phyloP scores from a whole-genome alignment of 2,113 vertebrate genomes.

The Gavia stellata region DNA sequence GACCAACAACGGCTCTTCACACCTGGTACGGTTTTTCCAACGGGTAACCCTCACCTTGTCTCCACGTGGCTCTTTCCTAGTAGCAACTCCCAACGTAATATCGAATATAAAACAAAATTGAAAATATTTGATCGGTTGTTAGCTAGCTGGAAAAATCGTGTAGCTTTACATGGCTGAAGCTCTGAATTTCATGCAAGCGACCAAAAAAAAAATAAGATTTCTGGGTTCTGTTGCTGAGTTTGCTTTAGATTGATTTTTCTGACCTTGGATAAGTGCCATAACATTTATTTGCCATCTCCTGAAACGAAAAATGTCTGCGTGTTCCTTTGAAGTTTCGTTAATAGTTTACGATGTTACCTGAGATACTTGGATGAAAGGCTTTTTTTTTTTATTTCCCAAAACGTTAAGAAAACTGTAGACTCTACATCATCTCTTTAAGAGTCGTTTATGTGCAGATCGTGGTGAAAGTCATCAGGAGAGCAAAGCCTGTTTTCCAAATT shows the following conservation, averaged over 20 bases:
- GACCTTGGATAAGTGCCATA: not conserved
- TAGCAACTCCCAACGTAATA: not conserved
- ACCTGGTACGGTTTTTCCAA: conserved; percentile 73
- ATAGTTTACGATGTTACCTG: not conserved
- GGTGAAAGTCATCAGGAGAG: not conserved
- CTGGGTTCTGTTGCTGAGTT: not conserved
- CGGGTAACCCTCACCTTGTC: not conserved
- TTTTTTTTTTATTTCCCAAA: not conserved
- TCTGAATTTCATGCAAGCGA: not conserved
- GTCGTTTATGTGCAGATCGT: not conserved
- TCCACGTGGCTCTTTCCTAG: not conserved
- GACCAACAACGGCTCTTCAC: conserved; percentile 87
- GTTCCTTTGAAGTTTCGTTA: not conserved
- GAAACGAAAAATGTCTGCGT: not conserved
- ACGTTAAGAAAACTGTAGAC: not conserved
- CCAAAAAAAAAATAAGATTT: not conserved
- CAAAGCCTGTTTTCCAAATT: not conserved
- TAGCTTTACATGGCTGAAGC: not conserved
- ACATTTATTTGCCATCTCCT: not conserved
- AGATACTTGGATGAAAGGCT: not conserved
- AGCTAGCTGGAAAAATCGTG: not conserved
- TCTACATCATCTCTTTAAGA: not conserved
- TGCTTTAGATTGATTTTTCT: not conserved
- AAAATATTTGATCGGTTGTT: no score
- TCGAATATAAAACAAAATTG: accelerated